Percentiles rank a stretch among this genome's conserved stretches.
phyloP scores from a whole-genome alignment of 2,888 invertebrate species.

The Eudemis profundana region DNA sequence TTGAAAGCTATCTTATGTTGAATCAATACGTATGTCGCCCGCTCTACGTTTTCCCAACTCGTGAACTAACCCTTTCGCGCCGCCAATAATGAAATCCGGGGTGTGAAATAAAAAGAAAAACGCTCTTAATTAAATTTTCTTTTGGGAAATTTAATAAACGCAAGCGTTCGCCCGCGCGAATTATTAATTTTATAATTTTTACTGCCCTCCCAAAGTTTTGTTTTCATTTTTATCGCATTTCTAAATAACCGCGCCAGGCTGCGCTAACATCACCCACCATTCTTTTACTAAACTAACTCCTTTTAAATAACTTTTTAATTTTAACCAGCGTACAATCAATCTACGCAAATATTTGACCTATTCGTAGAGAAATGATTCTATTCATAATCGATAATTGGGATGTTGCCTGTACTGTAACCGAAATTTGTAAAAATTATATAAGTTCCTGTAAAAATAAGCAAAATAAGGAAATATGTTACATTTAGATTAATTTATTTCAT shows the following conservation, averaged over 20 bases:
- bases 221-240: constrained; percentile 41
- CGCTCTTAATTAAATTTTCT: constrained; percentile 85
- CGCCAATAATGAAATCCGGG: constrained; percentile 83
- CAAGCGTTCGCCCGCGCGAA: constrained; percentile 55
- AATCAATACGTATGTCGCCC: not conserved
- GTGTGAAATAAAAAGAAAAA: constrained; percentile 84
- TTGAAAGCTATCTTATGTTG: not conserved
- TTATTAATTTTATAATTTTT: constrained; percentile 49
- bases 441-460: too few species aligned
- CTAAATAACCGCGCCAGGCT: constrained; percentile 41
- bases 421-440: too few species aligned
- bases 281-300: not conserved
- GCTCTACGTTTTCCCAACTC: constrained; percentile 56
- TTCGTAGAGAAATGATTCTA: too few species aligned
- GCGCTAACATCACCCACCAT: not conserved
- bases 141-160: constrained; percentile 83
- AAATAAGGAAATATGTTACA: too few species aligned
- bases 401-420: too few species aligned
- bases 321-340: too few species aligned
- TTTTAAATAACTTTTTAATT: constrained; percentile 5
- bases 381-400: too few species aligned
- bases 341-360: too few species aligned
- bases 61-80: constrained; percentile 76
- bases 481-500: too few species aligned
- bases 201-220: constrained; percentile 38